A percentile compares a stretch with the other conserved stretches of the same genome.
Evolutionary conservation across 2,888 invertebrate genomes (phyloP).

Genomic region (Phasia obesa): DNA sequence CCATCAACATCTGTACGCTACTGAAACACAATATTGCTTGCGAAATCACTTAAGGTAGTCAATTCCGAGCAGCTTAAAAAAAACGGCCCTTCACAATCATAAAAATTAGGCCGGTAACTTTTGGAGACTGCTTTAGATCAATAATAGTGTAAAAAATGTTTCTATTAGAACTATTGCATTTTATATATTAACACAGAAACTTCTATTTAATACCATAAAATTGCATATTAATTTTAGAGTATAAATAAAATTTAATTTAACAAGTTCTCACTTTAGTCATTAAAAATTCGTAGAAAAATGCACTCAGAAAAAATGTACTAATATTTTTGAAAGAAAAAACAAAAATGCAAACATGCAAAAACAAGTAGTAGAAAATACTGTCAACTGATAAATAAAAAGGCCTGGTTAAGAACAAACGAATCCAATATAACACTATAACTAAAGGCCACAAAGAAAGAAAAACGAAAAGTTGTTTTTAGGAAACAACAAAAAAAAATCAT

Average conservation of each 20-base stretch:
- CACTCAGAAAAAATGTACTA: neutral
- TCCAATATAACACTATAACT: constrained; percentile 58
- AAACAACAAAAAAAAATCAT: constrained; percentile 29
- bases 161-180: too few species aligned
- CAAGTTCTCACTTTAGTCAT: constrained; percentile 26
- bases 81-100: too few species aligned
- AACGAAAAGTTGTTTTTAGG: neutral
- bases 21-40: too few species aligned
- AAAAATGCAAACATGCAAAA: constrained; percentile 65
- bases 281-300: constrained; percentile 55
- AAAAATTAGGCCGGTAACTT: too few species aligned
- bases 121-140: too few species aligned
- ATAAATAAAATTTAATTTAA: neutral
- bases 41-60: too few species aligned
- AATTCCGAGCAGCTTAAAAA: too few species aligned
- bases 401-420: constrained; percentile 21
- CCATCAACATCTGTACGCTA: too few species aligned
- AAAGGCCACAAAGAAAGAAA: constrained; percentile 29
- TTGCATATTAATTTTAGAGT: neutral
- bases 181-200: too few species aligned
- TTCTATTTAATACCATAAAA: neutral
- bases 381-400: constrained; percentile 53
- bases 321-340: constrained; percentile 38
- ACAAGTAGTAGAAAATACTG: constrained; percentile 39
- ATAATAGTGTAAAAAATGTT: too few species aligned